Evolutionary conservation across 2,888 invertebrate species (phyloP).

Genomic region (Anodontia alba): DNA sequence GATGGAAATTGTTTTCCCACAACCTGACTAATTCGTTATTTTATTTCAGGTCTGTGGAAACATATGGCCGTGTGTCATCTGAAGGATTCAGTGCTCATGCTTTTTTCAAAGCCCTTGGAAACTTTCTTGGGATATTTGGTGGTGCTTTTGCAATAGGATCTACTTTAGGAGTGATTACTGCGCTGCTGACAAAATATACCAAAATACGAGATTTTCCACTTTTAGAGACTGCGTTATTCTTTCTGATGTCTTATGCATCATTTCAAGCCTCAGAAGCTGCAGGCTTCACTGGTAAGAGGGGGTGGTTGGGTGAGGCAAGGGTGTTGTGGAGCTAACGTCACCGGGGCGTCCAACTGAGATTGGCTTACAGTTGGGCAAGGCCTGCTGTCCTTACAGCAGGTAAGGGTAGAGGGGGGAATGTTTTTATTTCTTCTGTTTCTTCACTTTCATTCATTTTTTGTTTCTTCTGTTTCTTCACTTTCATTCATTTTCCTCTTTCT

Average conservation of each 20-base stretch:
- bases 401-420: no score
- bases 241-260: conserved; percentile 98
- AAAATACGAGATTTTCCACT: conserved; percentile 97
- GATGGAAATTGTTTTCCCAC: no score
- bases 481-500: no score
- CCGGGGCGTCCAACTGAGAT: no score
- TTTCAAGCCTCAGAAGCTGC: conserved; percentile 98
- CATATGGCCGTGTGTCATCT: conserved; percentile 68
- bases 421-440: no score
- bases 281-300: conserved; percentile 95
- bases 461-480: no score
- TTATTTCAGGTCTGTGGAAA: conserved; percentile 77
- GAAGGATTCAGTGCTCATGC: conserved; percentile 89
- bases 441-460: no score
- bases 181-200: conserved; percentile 95
- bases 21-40: no score
- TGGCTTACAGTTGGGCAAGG: no score
- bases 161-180: conserved; percentile 96
- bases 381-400: no score
- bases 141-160: conserved; percentile 96
- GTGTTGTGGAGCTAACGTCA: no score
- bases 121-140: conserved; percentile 94
- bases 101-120: conserved; percentile 94
- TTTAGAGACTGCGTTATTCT: conserved; percentile 97
- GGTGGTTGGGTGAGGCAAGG: no score